Base-by-base conservation (phyloP, 2,113 vertebrate species). In the Triplophysa tibetana region DNA sequence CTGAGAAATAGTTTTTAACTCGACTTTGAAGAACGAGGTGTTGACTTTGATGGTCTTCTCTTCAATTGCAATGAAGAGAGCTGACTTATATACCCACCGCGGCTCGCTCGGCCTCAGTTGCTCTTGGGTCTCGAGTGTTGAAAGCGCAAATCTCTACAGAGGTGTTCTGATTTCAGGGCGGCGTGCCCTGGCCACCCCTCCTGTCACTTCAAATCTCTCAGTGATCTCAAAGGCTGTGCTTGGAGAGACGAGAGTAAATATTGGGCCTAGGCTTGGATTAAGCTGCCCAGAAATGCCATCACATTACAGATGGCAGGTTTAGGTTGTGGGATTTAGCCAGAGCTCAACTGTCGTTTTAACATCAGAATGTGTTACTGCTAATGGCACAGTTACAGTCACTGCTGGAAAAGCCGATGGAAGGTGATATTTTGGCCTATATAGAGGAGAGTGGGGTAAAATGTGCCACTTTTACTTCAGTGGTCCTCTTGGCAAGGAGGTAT, bases 271-370 rank as follows among this genome's bases (percentile, higher is more conserved):
- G 72, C 65, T 33, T 19, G 24, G 77, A 80, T 83, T 80, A 83
- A 74, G 45, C 72, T 66, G 68, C 56, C 33, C 65, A 79, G 82
- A 83, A 68, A 76, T 65, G 2, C 58, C 77, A 83, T 76, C 74
- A 60, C 65, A 80, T 80, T 83, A 80, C 77, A 83, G 76, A 79
- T 69, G 64, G 54, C 70, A 58, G 77, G 64, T 75, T 79, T 83
- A 70, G 70, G 64, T 52, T 43, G 60, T 16, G 19, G 45, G 77
- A 76, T 83, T 83, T 83, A 72, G 50, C 13, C 75, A 75, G 54
- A 75, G 45, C 54, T 63, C 21, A 45, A 54, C 69, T 48, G 70
- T 66, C 19, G 48, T 54, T 74, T 48, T 48, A 14, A 75, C 21
- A 75, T 79, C 60, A 68, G 54, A 82, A 77, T 66, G 66, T 45